A percentile compares a stretch with the other conserved stretches of the same genome.
phyloP scores from a whole-genome alignment of 2,888 invertebrate species.

The Noctua janthina region DNA sequence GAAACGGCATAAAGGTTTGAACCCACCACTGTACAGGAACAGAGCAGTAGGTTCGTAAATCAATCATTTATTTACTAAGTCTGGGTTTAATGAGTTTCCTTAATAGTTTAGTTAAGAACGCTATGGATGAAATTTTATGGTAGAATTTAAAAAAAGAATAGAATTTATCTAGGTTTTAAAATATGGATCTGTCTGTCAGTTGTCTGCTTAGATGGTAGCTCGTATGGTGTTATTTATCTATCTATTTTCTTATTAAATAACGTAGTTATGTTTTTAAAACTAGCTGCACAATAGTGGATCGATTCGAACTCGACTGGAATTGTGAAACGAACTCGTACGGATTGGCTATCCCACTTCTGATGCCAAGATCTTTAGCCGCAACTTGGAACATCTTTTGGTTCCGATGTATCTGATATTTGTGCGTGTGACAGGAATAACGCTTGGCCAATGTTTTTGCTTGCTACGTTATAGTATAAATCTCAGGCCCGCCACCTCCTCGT shows the following conservation, averaged over 20 bases:
- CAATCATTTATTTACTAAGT: background rate
- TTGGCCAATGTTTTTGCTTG: background rate
- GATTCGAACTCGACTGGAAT: background rate
- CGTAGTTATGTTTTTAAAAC: background rate
- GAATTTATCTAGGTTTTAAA: background rate
- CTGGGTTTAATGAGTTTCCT: background rate
- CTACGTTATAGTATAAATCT: background rate
- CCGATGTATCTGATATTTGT: background rate
- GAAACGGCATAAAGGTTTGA: constrained; percentile 76
- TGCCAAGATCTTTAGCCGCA: background rate
- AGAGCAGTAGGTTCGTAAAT: constrained; percentile 35
- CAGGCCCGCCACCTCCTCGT: no score
- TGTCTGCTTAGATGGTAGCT: background rate
- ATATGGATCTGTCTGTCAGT: background rate
- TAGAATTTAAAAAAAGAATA: background rate
- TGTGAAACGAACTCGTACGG: background rate
- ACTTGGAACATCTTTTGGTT: background rate
- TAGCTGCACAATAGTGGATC: background rate
- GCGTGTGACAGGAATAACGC: no score
- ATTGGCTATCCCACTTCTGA: background rate
- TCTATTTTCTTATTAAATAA: background rate
- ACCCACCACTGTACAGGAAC: constrained; percentile 33
- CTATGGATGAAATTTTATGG: background rate
- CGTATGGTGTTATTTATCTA: background rate
- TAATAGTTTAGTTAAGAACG: background rate